These are phyloP conservation scores for Phasianus colchicus DNA, from an alignment of 2,113 vertebrate species.

Conservation along the genomic window DNA sequence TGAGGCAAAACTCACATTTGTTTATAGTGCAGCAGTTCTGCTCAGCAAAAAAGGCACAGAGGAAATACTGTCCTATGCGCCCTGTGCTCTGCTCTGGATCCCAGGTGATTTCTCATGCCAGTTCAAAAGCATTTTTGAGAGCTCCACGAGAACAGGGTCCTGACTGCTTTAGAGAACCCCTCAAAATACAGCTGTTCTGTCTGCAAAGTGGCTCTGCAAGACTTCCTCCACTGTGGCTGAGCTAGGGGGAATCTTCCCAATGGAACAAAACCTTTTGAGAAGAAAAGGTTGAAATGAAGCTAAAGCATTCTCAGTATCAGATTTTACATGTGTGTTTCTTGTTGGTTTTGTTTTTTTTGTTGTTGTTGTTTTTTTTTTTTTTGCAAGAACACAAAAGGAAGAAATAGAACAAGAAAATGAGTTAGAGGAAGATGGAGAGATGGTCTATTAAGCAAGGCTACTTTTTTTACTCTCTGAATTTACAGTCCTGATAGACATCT, in stretches of 20 bases:
- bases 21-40: conserved; percentile 47
- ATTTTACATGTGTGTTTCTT: background rate
- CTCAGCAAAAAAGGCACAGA: conserved; percentile 11
- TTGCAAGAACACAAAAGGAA: conserved; percentile 17
- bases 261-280: conserved; percentile 37
- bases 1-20: conserved; percentile 49
- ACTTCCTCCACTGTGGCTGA: background rate
- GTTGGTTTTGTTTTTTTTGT: too few species aligned
- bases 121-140: background rate
- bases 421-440: conserved; percentile 43
- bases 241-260: background rate
- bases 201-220: background rate
- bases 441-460: conserved; percentile 37
- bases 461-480: conserved; percentile 41
- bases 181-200: background rate
- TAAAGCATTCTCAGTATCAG: background rate
- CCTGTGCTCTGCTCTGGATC: background rate
- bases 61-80: conserved; percentile 56
- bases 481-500: conserved; percentile 58
- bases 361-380: background rate
- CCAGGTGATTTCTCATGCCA: conserved; percentile 36
- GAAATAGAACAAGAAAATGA: conserved; percentile 56
- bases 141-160: background rate
- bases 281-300: conserved; percentile 34
- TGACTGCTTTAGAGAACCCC: background rate